Percentiles rank a stretch among this genome's conserved stretches.
These are phyloP conservation scores for Dolichotis patagonum DNA, from an alignment of 2,113 vertebrate genomes.

Conservation along the genomic window DNA sequence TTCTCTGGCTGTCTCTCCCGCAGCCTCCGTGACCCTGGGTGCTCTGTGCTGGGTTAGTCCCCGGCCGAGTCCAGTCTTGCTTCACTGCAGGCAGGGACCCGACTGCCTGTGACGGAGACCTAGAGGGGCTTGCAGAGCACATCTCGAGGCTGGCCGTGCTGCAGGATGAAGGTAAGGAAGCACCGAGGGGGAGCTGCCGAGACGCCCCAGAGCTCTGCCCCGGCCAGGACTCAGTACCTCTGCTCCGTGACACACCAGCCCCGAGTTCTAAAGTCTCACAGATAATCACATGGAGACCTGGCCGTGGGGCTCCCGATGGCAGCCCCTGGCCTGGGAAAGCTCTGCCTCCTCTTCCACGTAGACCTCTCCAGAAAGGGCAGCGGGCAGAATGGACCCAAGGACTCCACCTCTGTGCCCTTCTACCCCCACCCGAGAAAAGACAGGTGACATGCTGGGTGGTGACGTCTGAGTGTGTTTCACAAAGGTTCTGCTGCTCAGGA, in stretches of 20 bases:
- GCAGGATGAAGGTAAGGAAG: neutral
- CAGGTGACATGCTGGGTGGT: neutral
- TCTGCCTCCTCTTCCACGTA: neutral
- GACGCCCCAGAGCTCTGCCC: neutral
- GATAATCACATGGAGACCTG: neutral
- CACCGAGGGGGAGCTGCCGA: neutral
- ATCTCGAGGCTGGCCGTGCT: neutral
- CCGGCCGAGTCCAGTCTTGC: neutral
- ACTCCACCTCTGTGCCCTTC: neutral
- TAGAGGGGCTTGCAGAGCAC: neutral
- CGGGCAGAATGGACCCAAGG: too few species aligned
- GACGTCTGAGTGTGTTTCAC: neutral
- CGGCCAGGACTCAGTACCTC: neutral
- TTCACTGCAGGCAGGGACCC: neutral
- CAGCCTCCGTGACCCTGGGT: neutral
- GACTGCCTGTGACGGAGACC: neutral
- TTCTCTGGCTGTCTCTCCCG: neutral
- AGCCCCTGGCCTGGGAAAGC: neutral
- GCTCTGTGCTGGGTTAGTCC: neutral
- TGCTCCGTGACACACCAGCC: neutral
- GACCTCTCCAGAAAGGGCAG: neutral
- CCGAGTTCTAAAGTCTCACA: neutral
- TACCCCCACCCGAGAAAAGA: neutral
- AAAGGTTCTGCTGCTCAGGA: neutral
- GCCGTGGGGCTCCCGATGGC: neutral